Evolutionary conservation across 2,888 invertebrate genomes (phyloP), one percentile per base, ranked within the genome.

Genomic region (Teleogryllus oceanicus): DNA sequence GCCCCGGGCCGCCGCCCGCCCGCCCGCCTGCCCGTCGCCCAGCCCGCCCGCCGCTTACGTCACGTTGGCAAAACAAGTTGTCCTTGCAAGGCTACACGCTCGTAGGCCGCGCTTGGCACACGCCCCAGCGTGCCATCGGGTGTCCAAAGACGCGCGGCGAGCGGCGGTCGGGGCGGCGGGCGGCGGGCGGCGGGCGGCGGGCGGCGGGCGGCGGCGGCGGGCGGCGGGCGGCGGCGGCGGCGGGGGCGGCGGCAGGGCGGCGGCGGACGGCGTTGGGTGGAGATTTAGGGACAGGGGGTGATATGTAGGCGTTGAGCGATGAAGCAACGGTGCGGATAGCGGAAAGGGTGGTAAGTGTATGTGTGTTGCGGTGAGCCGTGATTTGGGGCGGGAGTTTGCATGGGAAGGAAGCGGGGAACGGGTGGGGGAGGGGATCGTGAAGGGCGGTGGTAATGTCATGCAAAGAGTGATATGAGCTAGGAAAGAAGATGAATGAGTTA

Each of bases 111-210:
- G 62, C 24, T 62, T 62, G 62, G 62, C 62, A 62, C 62, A 62
- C 62, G 62, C 62, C 62, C 62, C 62, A 62, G 62, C 62, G 62
- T 62, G 62, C 62, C 62, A 62, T 62, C 62, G 62, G 62, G 62
- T 62, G 62, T 62, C 62, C 62, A 62, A 37, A 24, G 24, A 62
- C 62, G 62, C 62, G 18, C 62, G 62, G 62, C 5, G 62, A 5
- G 4, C 2, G 13, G 13, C 62, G 16, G 62, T 3, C 62, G 3
- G 18, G 62, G 4, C 2, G 13, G 13, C 62, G 16, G 62, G 62
- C 62, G 3, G 18, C 13, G 62, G 13, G 62, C 2, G 18, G 62
- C 3, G 16, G 13, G 16, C 3, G 62, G 18, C 62, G 10, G 62
- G 62, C 2, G 62, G 16, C 2, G 24, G 24, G n/a, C n/a, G 62